Percentiles rank a stretch among this genome's conserved stretches.
Evolutionary conservation across 1,140 invertebrate genomes (phyloP).

Genomic region (Orchesella cincta): DNA sequence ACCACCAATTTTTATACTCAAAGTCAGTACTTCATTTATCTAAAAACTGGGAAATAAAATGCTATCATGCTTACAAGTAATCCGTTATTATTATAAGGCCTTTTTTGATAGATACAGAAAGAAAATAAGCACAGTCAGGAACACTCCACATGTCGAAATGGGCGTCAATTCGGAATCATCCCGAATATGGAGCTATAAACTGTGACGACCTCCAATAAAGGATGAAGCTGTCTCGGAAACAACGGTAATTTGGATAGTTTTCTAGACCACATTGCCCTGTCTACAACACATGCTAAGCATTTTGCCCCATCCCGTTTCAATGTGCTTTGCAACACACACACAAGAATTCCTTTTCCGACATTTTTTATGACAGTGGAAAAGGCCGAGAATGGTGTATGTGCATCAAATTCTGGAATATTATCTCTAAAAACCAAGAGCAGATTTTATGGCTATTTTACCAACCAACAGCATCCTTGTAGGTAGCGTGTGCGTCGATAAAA

Average conservation of each 20-base stretch:
- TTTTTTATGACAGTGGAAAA: background rate
- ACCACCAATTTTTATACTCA: too few relatives aligned
- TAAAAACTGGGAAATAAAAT: too few relatives aligned
- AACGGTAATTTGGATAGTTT: conserved; percentile 39
- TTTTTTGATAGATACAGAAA: too few relatives aligned
- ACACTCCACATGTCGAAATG: background rate
- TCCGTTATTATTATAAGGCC: too few relatives aligned
- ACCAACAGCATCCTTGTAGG: too few relatives aligned
- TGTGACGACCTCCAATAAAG: conserved; percentile 40
- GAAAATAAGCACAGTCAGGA: too few relatives aligned
- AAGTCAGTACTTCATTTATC: too few relatives aligned
- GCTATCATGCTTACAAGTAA: too few relatives aligned
- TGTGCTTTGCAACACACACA: background rate
- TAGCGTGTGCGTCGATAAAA: too few relatives aligned
- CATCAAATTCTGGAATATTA: background rate
- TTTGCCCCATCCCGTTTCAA: background rate
- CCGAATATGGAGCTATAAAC: conserved; percentile 32
- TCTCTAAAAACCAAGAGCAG: conserved; percentile 14
- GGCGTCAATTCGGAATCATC: conserved; percentile 19
- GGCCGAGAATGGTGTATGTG: background rate
- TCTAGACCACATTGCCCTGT: conserved; percentile 9
- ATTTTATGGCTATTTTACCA: conserved; percentile 11
- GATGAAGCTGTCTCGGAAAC: conserved; percentile 37
- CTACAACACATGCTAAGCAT: background rate
- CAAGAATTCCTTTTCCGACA: conserved; percentile 6